phyloP scores from a whole-genome alignment of 2,113 vertebrate genomes.

The Thamnophis sirtalis region DNA sequence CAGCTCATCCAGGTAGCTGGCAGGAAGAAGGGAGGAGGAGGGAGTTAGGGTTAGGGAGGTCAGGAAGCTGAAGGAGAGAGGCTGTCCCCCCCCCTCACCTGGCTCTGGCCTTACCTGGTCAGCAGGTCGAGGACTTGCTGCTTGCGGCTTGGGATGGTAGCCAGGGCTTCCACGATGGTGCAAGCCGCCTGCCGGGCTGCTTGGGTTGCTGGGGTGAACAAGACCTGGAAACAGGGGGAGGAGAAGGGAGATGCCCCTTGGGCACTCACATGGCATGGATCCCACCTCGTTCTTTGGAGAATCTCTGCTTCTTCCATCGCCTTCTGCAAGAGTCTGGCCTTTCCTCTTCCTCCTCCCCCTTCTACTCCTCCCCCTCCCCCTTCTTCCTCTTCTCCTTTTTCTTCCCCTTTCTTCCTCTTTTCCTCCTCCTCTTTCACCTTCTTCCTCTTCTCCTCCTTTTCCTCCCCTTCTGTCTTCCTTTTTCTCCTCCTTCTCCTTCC shows the following conservation, averaged over 20 bases:
- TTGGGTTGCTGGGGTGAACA: constrained; percentile 96
- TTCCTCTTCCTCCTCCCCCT: not conserved
- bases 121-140: constrained; percentile 96
- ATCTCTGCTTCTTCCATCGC: not conserved
- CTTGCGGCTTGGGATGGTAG: constrained; percentile 92
- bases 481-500: too few relatives aligned
- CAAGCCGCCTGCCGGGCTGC: constrained; percentile 94
- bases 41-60: fast-evolving
- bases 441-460: too few relatives aligned
- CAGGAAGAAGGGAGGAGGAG: constrained; percentile 2
- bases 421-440: too few relatives aligned
- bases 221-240: constrained; percentile 73
- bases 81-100: not conserved
- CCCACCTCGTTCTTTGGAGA: not conserved
- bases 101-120: constrained; percentile 78
- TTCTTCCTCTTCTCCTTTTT: too few relatives aligned
- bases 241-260: not conserved
- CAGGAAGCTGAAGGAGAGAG: not conserved
- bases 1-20: constrained; percentile 94
- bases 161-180: constrained; percentile 94
- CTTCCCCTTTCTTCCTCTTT: too few relatives aligned
- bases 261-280: not conserved
- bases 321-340: not conserved
- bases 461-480: too few relatives aligned
- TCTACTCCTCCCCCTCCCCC: not conserved